A percentile compares a stretch with the other conserved stretches of the same genome.
Conservation (phyloP, 2,888 invertebrate genomes). For the Diaprepes abbreviatus region DNA sequence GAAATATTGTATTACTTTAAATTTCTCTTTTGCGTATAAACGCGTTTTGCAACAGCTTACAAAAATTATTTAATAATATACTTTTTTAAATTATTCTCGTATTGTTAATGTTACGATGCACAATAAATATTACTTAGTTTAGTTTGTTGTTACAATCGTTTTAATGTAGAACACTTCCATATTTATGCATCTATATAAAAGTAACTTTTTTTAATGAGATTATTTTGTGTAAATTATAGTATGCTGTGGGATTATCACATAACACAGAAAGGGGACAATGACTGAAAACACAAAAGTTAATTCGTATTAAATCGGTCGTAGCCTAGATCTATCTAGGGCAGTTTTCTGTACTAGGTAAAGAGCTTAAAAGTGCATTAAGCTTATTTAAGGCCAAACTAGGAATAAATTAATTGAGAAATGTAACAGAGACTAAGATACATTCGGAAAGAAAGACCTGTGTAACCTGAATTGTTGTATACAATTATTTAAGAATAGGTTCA, state of each 20-base stretch:
- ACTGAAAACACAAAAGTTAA: conserved; percentile 17
- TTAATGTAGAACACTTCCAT: background rate
- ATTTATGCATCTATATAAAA: background rate
- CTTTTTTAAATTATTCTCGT: background rate
- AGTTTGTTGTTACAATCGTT: background rate
- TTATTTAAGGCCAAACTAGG: background rate
- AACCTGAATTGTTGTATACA: too few relatives aligned
- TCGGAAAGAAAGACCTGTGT: too few relatives aligned
- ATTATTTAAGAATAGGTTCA: too few relatives aligned
- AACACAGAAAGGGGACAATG: conserved; percentile 6
- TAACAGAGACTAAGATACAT: too few relatives aligned
- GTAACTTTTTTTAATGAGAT: background rate
- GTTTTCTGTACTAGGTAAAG: background rate
- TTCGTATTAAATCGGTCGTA: conserved; percentile 1
- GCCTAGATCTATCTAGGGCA: background rate
- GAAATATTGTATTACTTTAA: too few relatives aligned
- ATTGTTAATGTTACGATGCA: background rate
- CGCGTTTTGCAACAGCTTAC: too few relatives aligned
- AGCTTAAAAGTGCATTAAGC: background rate
- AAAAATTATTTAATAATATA: too few relatives aligned
- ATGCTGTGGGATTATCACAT: conserved; percentile 12
- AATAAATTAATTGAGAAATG: too few relatives aligned
- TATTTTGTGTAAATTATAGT: conserved; percentile 9
- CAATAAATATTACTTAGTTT: background rate
- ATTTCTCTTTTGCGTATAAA: too few relatives aligned